Evolutionary conservation across 2,113 vertebrate genomes (phyloP).

Genomic region (Sialia sialis): DNA sequence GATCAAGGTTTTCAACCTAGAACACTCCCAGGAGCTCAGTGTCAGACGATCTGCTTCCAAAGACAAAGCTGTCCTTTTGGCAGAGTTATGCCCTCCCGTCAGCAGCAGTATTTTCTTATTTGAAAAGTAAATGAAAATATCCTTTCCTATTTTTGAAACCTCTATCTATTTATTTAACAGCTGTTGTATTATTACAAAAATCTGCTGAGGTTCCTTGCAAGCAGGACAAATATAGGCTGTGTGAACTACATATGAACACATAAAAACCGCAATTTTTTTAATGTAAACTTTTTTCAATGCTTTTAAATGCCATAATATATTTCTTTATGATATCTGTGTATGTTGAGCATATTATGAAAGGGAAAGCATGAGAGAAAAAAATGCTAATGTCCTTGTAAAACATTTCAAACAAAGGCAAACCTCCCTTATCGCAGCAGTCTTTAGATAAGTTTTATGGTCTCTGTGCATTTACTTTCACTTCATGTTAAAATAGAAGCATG

Average conservation of each 20-base stretch:
- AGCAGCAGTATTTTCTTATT: background rate
- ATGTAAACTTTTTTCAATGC: background rate
- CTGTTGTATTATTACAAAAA: background rate
- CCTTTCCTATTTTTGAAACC: background rate
- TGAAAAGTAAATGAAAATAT: background rate
- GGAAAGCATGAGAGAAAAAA: background rate
- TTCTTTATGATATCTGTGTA: background rate
- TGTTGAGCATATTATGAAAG: background rate
- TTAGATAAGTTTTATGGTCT: background rate
- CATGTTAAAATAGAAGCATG: background rate
- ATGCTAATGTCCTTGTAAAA: background rate
- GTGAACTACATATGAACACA: background rate
- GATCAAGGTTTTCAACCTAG: background rate
- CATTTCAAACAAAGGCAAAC: background rate
- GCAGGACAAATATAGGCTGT: background rate
- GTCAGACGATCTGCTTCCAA: background rate
- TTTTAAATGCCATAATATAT: background rate
- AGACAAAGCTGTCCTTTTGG: background rate
- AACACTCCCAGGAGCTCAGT: background rate
- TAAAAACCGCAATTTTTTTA: background rate
- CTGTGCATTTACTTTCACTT: background rate
- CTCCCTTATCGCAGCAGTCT: background rate
- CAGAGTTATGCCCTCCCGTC: background rate
- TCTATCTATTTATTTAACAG: background rate
- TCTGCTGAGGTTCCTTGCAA: background rate